Evolutionary conservation across 2,113 vertebrate genomes (phyloP), one percentile per base, ranked within the genome.

Genomic region (Anseranas semipalmata): DNA sequence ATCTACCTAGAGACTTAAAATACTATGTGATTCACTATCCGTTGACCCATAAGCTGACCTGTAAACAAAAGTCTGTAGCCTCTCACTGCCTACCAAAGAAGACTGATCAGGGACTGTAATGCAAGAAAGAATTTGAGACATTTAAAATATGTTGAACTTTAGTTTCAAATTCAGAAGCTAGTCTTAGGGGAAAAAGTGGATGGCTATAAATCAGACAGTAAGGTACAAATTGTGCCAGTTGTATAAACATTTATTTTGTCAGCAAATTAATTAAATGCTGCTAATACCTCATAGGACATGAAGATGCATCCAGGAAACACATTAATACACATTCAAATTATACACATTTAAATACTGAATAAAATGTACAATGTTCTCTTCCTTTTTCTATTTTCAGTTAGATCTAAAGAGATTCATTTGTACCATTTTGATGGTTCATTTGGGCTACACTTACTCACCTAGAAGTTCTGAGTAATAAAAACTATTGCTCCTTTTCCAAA

Each of bases 81-180:
- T 84, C 17, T 73, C 19, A 39, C 15, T 70, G 15, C 18, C 17
- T 68, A 43, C 8, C 22, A 85, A 25, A 53, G 37, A 87, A 80
- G n/a, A 24, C 30, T 60, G 21, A 59, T 76, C 58, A 82, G 20
- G 43, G 22, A 46, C 22, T 68, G 25, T 74, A 62, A 43, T 46
- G 4, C 0, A 0, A 71, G n/a, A 32, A 73, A 37, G 11, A 87
- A 52, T 53, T 10, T 35, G 22, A 86, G 66, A 72, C 25, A 79
- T 58, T 27, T 63, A 18, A 90, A 70, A 7, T 43, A 48, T 48
- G 80, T 66, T 81, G 8, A 71, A 50, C n/a, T 87, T 65, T 9
- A 39, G 73, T 87, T 89, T 89, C 39, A 22, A 32, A 66, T 75
- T 82, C 8, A 45, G 50, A 75, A 50, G 37, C 24, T 78, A 48